Base-by-base conservation (phyloP, 2,797 vertebrate genomes). In the Pseudocheirus occidentalis region DNA sequence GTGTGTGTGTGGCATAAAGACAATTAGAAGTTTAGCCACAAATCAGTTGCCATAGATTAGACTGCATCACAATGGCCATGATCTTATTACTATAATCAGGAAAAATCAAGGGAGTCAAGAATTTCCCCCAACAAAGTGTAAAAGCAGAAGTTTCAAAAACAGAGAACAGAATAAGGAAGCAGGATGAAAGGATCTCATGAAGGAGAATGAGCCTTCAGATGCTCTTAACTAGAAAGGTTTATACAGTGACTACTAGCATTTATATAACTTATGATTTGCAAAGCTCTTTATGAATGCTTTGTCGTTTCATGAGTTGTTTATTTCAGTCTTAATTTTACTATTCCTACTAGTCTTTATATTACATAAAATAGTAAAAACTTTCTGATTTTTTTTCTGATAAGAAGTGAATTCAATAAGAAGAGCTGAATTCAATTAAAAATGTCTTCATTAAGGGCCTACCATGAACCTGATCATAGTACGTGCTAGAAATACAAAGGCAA, bases 151-250 rank as follows among this genome's bases (percentile, higher is more conserved):
- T 55, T 96, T 95, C 90, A 62, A 2, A 0, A 46, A n/a, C 21
- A 92, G 58, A 81, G 0, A 31, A 81, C 11, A 11, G 40, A 92
- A 92, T 59, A 55, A 81, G 81, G 3, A 89, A 29, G 7, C 21
- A 13, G 1, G 5, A 18, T 90, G 28, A 91, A 92, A 92, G 55
- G 0, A 0, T 0, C 50, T 73, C 13, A 31, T 21, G 27, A 13
- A 55, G 9, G 81, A 73, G 57, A n/a, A n/a, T 27, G 12, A 2
- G 18, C 0, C 1, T 24, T 24, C 2, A 92, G 46, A 1, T n/a
- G 1, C 1, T 94, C 57, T 62, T 62, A 66, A 59, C 46, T 34
- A 53, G 52, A 93, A 93, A 40, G 40, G 46, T 21, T 5, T 34
- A 66, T 66, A 34, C 13, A 16, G n/a, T 4, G 16, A 5, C 0